Evolutionary conservation across 2,797 vertebrate genomes (phyloP).

Genomic region (Ciconia nigra): DNA sequence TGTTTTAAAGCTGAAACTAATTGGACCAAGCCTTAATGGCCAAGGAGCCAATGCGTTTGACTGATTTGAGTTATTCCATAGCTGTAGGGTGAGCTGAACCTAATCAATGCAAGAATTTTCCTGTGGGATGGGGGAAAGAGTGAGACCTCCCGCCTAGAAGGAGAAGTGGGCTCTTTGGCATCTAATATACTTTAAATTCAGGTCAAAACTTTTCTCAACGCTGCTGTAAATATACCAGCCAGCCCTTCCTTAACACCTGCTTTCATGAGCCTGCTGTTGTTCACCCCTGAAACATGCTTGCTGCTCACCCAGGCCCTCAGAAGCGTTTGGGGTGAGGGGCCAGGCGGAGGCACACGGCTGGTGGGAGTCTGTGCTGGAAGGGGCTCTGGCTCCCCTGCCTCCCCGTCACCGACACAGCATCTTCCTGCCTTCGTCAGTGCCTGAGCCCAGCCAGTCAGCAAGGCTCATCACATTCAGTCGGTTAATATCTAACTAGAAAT

Average conservation of each 20-base stretch:
- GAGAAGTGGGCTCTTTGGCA: not conserved
- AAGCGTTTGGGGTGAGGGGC: rapidly evolving
- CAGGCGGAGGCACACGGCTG: not conserved
- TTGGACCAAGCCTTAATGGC: not conserved
- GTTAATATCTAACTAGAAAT: not conserved
- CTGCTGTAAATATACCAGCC: not conserved
- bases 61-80: not conserved
- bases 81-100: not conserved
- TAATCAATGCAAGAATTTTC: rapidly evolving
- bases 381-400: not conserved
- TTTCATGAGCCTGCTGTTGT: not conserved
- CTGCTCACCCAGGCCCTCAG: not conserved
- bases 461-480: not conserved
- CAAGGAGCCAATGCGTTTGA: not conserved
- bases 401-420: not conserved
- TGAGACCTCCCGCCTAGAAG: not conserved
- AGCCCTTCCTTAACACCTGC: not conserved
- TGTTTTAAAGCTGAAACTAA: not conserved
- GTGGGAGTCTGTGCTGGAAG: not conserved
- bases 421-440: not conserved
- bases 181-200: not conserved
- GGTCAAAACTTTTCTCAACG: not conserved
- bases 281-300: rapidly evolving
- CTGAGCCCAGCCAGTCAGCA: not conserved
- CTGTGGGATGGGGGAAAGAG: not conserved